These are phyloP conservation scores for Oriolus oriolus DNA, from an alignment of 2,113 vertebrate species.

Conservation along the genomic window DNA sequence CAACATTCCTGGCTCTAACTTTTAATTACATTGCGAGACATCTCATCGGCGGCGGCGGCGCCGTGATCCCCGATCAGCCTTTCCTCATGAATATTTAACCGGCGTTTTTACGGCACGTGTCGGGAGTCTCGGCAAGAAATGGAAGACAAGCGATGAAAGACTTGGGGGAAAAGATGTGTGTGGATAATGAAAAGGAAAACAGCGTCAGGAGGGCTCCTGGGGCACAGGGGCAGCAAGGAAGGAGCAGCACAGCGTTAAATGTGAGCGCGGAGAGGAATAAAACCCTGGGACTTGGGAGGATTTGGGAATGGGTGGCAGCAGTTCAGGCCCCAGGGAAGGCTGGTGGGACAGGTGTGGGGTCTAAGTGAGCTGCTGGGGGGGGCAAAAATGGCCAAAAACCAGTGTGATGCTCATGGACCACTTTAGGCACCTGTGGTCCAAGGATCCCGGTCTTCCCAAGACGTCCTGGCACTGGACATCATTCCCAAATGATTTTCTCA, in stretches of 20 bases:
- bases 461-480: not conserved
- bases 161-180: not conserved
- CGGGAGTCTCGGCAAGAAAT: not conserved
- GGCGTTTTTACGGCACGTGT: not conserved
- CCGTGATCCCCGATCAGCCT: not conserved
- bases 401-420: not conserved
- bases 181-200: not conserved
- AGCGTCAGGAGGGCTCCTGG: not conserved
- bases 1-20: not conserved
- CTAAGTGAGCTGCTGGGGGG: accelerated
- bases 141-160: not conserved
- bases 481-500: not conserved
- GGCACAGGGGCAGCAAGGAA: not conserved
- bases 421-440: not conserved
- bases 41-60: accelerated
- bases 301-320: not conserved
- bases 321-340: not conserved
- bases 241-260: accelerated
- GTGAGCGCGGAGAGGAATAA: not conserved
- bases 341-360: not conserved
- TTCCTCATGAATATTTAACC: not conserved
- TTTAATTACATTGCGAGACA: not conserved
- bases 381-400: not conserved
- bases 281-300: accelerated
- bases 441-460: accelerated